Evolutionary conservation across 2,888 invertebrate species (phyloP), one percentile per base, ranked within the genome.

Genomic region (Shargacucullia verbasci): DNA sequence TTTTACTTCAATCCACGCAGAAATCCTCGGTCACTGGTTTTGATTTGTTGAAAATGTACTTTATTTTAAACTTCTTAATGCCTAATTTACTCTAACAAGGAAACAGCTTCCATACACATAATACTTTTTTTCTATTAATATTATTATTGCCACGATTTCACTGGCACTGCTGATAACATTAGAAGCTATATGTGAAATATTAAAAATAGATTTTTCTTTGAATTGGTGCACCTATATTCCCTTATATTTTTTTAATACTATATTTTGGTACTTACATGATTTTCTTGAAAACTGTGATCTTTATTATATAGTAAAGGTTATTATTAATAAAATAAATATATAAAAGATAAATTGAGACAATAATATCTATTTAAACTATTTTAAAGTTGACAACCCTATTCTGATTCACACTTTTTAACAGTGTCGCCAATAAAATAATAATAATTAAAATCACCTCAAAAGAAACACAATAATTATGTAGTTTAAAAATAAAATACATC

Each of bases 191-290:
- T 77, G 82, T 84, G 81, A 80, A 79, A 82, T 91, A 91, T 89
- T 90, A 91, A 92, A 92, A 91, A 92, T 91, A 91, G 81, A 84
- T 80, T 76, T 73, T 78, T 78, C 76, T 83, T 83, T 83, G 75
- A 84, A 81, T 86, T 81, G 81, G 83, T 90, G 89, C 88, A 85
- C 82, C 83, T 70, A 83, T 85, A 82, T 9, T 29, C 7, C 74
- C 78, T 81, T 81, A 76, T 68, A 71, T 76, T 79, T 81, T 58
- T 54, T 59, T 69, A 83, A 84, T 83, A 84, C 84, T 87, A 85
- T 72, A 58, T 78, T 83, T 84, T 84, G 82, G 80, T 84, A 81
- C 81, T 73, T 81, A 76, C 57, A 74, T 73, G 70, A 64, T 73
- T 75, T 53, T 29, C 54, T 58, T 62, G 66, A 50, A 70, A 61